Conservation (phyloP, 1,140 invertebrate species). For the Zaprionus kolodkinae region DNA sequence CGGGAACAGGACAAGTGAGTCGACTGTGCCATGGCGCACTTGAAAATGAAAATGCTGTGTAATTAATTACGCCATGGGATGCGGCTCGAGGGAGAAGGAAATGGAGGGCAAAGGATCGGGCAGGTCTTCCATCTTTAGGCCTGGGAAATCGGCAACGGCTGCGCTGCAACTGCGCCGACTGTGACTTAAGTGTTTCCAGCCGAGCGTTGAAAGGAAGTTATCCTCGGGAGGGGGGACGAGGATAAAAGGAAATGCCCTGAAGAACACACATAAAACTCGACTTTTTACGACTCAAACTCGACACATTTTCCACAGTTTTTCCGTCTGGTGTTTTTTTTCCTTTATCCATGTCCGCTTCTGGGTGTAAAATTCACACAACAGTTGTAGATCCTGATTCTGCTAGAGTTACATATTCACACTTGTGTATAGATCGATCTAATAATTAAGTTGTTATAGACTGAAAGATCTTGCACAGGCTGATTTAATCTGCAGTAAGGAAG, state of each 20-base stretch:
- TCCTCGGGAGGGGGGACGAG: conserved; percentile 41
- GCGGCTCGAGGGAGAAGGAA: neutral
- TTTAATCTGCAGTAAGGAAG: neutral
- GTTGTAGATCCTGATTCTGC: neutral
- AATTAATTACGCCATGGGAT: conserved; percentile 68
- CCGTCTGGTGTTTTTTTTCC: neutral
- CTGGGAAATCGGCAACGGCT: conserved; percentile 52
- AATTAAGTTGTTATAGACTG: conserved; percentile 1
- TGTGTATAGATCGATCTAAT: conserved; percentile 6
- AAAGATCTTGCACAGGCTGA: too few species aligned
- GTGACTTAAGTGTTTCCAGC: neutral
- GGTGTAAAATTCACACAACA: conserved; percentile 25
- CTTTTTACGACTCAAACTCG: conserved; percentile 52
- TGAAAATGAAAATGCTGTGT: conserved; percentile 82
- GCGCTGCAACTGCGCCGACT: too few species aligned
- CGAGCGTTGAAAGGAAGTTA: conserved; percentile 58
- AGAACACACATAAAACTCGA: conserved; percentile 57
- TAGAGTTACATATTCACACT: conserved; percentile 56
- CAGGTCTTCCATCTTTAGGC: conserved; percentile 43
- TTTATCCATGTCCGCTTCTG: neutral
- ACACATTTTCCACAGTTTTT: neutral
- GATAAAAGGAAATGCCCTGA: conserved; percentile 62
- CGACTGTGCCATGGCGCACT: conserved; percentile 37
- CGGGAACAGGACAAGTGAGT: conserved; percentile 27
- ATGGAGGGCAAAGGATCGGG: neutral